phyloP scores from a whole-genome alignment of 2,888 invertebrate species.

The Pinctada fucata region DNA sequence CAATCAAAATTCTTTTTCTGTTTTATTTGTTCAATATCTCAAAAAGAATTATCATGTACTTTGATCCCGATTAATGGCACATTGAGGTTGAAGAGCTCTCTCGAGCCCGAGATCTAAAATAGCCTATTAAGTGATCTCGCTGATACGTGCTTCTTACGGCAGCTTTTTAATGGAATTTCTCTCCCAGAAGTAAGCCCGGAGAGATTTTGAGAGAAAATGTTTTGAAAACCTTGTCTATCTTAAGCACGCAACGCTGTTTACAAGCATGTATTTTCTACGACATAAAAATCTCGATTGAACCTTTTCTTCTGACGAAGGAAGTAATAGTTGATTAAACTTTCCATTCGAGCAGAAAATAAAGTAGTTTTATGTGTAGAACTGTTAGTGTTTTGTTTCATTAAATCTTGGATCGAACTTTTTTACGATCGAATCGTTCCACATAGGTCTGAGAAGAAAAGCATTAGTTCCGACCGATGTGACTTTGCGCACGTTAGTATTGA shows the following conservation, averaged over 20 bases:
- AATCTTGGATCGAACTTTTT: neutral
- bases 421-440: neutral
- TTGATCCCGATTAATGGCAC: no score
- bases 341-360: slow-evolving; percentile 25
- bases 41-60: no score
- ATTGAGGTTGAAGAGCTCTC: no score
- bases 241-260: no score
- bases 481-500: neutral
- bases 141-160: neutral
- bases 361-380: slow-evolving; percentile 28
- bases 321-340: neutral
- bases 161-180: neutral
- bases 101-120: no score
- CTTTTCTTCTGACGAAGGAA: neutral
- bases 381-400: slow-evolving; percentile 12
- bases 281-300: no score
- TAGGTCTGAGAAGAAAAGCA: neutral
- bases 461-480: neutral
- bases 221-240: no score
- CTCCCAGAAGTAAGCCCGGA: neutral
- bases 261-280: no score
- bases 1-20: no score
- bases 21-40: no score
- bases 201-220: no score
- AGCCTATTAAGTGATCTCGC: no score